Evolutionary conservation across 2,797 vertebrate genomes (phyloP).

Genomic region (Cacajao melanocephalus): DNA sequence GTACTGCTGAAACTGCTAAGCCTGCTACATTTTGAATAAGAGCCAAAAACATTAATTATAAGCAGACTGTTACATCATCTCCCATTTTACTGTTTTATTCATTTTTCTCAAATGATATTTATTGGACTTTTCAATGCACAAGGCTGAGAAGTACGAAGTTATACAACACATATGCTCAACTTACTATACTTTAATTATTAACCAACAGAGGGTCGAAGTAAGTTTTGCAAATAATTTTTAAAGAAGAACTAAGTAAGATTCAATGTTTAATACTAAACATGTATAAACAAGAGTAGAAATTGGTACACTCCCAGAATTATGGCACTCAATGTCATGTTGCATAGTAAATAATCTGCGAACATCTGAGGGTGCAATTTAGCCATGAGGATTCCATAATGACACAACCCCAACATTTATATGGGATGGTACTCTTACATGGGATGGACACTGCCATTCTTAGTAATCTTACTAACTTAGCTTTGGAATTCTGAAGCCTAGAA

Average conservation of each 20-base stretch:
- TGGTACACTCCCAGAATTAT: neutral
- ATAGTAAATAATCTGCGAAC: neutral
- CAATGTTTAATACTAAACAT: neutral
- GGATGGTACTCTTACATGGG: neutral
- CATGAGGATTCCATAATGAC: slow-evolving; percentile 10
- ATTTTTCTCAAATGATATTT: neutral
- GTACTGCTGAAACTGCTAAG: neutral
- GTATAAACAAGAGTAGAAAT: neutral
- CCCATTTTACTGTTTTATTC: neutral
- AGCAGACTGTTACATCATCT: neutral
- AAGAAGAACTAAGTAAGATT: neutral
- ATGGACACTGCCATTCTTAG: neutral
- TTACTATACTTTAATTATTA: neutral
- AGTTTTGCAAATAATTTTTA: neutral
- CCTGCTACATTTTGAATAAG: neutral
- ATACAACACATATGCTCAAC: neutral
- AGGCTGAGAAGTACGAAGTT: neutral
- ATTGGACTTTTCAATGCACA: neutral
- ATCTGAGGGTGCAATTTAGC: neutral
- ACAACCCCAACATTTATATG: slow-evolving; percentile 46
- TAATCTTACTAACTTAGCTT: neutral
- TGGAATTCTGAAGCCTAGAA: neutral
- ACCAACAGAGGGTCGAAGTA: neutral
- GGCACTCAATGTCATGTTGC: neutral
- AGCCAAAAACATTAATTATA: neutral